These are phyloP conservation scores for Rhopalosiphum nymphaeae DNA, from an alignment of 2,888 invertebrate genomes.

Conservation along the genomic window DNA sequence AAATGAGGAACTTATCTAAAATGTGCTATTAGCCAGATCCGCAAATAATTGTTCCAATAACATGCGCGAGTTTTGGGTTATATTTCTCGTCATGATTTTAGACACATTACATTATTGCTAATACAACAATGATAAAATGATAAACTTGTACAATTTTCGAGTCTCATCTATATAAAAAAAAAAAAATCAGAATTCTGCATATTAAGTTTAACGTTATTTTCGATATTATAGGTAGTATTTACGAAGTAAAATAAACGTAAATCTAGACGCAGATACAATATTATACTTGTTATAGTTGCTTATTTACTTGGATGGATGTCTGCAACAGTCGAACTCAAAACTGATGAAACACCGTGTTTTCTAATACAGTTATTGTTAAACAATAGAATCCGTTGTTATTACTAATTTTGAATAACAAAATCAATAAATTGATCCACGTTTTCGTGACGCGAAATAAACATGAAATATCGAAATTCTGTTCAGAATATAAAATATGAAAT, in stretches of 20 bases:
- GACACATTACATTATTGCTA: background rate
- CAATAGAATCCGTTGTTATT: background rate
- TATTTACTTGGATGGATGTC: background rate
- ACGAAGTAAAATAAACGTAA: background rate
- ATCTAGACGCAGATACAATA: background rate
- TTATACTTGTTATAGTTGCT: background rate
- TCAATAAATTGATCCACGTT: slow-evolving; percentile 1
- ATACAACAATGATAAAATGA: background rate
- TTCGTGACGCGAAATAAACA: background rate
- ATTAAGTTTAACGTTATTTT: background rate
- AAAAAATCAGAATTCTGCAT: background rate
- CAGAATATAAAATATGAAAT: background rate
- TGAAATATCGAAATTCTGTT: background rate
- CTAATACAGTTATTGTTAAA: background rate
- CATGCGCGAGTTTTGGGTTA: background rate
- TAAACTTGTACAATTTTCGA: background rate
- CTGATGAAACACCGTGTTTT: background rate
- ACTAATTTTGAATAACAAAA: background rate
- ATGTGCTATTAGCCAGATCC: background rate
- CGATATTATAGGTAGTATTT: background rate
- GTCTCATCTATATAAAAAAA: background rate
- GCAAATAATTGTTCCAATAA: background rate
- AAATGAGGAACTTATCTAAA: background rate
- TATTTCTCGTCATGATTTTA: background rate
- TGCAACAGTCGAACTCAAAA: background rate